phyloP scores from a whole-genome alignment of 2,797 vertebrate species.

The Acanthurus leucopareius region DNA sequence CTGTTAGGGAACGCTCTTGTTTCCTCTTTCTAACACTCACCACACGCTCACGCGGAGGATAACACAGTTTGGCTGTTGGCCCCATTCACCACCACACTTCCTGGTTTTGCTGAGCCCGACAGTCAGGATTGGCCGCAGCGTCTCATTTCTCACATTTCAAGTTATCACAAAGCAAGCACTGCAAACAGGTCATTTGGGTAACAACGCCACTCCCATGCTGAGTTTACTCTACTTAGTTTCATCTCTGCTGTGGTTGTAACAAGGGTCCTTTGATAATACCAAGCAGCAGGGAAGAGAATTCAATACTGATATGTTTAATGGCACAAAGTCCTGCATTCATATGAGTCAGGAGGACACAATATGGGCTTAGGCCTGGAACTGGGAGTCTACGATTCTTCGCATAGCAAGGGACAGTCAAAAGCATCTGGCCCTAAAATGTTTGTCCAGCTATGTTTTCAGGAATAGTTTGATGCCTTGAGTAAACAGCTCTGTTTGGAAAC shows the following conservation, averaged over 20 bases:
- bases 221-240: slow-evolving; percentile 33
- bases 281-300: background rate
- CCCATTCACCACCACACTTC: slow-evolving; percentile 77
- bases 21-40: slow-evolving; percentile 82
- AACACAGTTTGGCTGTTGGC: slow-evolving; percentile 74
- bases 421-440: too few species aligned
- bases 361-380: too few species aligned
- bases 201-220: slow-evolving; percentile 55
- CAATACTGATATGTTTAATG: background rate
- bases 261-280: slow-evolving; percentile 7
- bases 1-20: slow-evolving; percentile 70
- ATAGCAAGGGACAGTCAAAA: too few species aligned
- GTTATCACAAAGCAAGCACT: slow-evolving; percentile 76
- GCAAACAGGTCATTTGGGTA: slow-evolving; percentile 73
- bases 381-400: too few species aligned
- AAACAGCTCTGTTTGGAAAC: slow-evolving; percentile 48
- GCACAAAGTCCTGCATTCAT: background rate
- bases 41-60: slow-evolving; percentile 41
- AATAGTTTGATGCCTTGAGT: slow-evolving; percentile 9
- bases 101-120: slow-evolving; percentile 73
- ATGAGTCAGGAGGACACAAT: background rate
- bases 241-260: slow-evolving; percentile 24
- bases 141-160: slow-evolving; percentile 74
- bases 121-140: slow-evolving; percentile 67
- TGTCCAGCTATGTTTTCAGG: background rate